These are phyloP conservation scores for Pavo muticus DNA, from an alignment of 2,113 vertebrate genomes.

Conservation along the genomic window DNA sequence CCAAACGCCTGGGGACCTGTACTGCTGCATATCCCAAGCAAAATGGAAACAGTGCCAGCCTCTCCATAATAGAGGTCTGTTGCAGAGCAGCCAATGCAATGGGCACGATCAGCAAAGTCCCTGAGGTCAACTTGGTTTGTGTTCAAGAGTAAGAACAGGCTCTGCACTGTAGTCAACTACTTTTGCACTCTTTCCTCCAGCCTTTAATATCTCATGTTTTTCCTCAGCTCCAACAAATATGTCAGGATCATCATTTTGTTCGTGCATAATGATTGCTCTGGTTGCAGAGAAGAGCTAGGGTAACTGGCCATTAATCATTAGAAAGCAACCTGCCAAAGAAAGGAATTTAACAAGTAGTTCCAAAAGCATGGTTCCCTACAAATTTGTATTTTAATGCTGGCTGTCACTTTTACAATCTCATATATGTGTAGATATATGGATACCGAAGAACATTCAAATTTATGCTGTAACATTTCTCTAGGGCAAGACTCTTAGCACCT, in stretches of 20 bases:
- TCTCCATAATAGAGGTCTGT: fast-evolving
- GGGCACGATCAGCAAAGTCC: background rate
- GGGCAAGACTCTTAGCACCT: background rate
- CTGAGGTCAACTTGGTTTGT: background rate
- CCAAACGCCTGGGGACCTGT: background rate
- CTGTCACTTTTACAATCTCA: background rate
- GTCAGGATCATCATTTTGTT: background rate
- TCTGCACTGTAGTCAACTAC: background rate
- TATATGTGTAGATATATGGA: background rate
- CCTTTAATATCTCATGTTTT: background rate
- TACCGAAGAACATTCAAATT: background rate
- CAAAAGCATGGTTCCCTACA: background rate
- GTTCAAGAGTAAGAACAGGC: background rate
- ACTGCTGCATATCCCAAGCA: background rate
- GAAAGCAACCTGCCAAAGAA: background rate
- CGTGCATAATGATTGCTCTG: background rate
- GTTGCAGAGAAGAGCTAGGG: background rate
- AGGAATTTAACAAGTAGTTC: background rate
- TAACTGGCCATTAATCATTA: background rate
- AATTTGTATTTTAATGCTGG: background rate
- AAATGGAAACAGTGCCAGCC: background rate
- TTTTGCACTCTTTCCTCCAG: background rate
- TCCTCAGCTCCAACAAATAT: background rate
- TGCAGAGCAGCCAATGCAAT: background rate
- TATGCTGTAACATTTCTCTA: background rate